Evolutionary conservation across 2,888 invertebrate genomes (phyloP), one percentile per base, ranked within the genome.

Genomic region (Apeira syringaria): DNA sequence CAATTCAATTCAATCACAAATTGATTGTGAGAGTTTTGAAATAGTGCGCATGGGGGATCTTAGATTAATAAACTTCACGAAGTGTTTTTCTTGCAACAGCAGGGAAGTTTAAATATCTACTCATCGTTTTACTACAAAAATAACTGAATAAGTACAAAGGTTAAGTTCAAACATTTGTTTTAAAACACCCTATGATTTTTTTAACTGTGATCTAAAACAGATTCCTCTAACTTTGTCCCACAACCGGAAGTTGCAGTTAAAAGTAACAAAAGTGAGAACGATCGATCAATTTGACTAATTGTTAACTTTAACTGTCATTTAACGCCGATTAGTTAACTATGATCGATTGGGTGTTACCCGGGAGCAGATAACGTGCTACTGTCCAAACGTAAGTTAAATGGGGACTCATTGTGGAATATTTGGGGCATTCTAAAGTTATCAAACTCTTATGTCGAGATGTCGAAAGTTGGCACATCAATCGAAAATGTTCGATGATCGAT

Each of bases 281-380:
- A 52, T 48, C 48, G 13, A 48, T 48, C 46, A 37, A 22, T 6
- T 9, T 10, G 20, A 25, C 12, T 13, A 12, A 40, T 36, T 37
- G 39, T 34, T 28, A 36, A 34, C 28, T 32, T 17, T 13, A 10
- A 9, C 29, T 10, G 5, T 4, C 6, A 8, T 45, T 45, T 41
- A 39, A 41, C 52, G 34, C 12, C 49, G 34, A 32, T 43, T 43
- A 40, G 26, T 47, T 27, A 37, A 46, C 26, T 30, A 32, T 51
- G 54, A 54, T 47, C 24, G 42, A 54, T 54, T 8, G 36, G 20
- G 39, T 47, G 31, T 41, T 39, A 37, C 43, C 36, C 31, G 0
- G 12, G 7, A 22, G 22, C 11, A 32, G 12, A 33, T 22, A 26
- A 31, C 5, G 17, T 29, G 43, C 39, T 45, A 45, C 47, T 20